Base-by-base conservation (phyloP, 2,888 invertebrate genomes). In the Rhagophthalmus giganteus region DNA sequence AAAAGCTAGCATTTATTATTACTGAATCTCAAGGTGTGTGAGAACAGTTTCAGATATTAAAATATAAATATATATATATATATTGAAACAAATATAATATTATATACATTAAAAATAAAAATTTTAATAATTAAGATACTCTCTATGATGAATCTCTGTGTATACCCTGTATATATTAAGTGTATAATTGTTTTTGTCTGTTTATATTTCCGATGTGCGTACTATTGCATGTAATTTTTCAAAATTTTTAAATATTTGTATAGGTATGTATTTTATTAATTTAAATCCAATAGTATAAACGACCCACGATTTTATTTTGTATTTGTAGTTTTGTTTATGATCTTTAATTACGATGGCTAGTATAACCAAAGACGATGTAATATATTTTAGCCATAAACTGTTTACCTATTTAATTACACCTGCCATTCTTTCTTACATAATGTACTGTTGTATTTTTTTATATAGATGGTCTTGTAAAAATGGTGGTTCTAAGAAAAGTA, bases 311-410 rank as follows among this genome's bases (percentile, higher is more conserved):
- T 38, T 28, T 15, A 15, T 33, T 37, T 16, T 46, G 34, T 30
- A 25, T 37, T 47, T 46, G 28, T 39, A 35, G 20, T 37, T 35
- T 35, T 37, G 27, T 42, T 32, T 35, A 20, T 28, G 12, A 25
- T 45, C 6, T 39, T 41, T 32, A 10, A 13, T 35, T 59, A 63
- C 64, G 64, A 66, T 72, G 74, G 75, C 75, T 75, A 74, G 75
- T 72, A 68, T 71, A 71, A 74, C 75, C 75, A 75, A 75, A 75
- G 75, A 75, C 58, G 61, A 57, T 74, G 73, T 74, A 74, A 70
- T 67, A 74, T 73, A 70, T 67, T 61, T 62, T 70, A 66, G 67
- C 66, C 65, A 64, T 57, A 57, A 54, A 28, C 54, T 30, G 42
- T 60, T 55, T 50, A 49, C 53, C 44, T n/a, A n/a, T n/a, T n/a